Base-by-base conservation (phyloP, 2,113 vertebrate genomes). In the Plecotus auritus region DNA sequence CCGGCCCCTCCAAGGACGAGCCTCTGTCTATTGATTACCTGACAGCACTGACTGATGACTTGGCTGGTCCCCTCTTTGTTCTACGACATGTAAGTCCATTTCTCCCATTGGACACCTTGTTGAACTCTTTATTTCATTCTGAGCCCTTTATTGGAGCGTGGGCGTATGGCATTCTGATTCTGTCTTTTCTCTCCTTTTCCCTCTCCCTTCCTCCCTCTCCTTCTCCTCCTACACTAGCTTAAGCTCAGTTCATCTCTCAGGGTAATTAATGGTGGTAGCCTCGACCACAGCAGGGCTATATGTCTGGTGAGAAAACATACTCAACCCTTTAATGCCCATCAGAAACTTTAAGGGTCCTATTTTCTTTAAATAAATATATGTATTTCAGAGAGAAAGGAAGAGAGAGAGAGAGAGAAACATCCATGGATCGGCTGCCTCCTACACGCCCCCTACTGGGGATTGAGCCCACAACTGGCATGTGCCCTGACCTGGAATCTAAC, bases 291-390 rank as follows among this genome's bases (percentile, higher is more conserved):
- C 20, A 56, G n/a, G 10, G 61, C 20, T 45, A 26, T 32, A 18
- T 28, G 12, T 61, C 42, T 80, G 9, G 14, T n/a, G 20, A 73
- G 85, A 72, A 73, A 42, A 8, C 9, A 32, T 32, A 3, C n/a
- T 45, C 80, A 30, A 64, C 17, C 18, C 10, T 78, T 28, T 14
- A 54, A 78, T n/a, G 61, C 30, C 22, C 80, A 42, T 0, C 1
- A 0, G 0, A 88, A 64, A 76, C 47, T 93, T n/a, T 45, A 51
- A 22, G 30, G 37, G 10, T 0, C 20, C 69, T 23, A 61, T 61
- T 85, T 94, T 64, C n/a, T 56, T 56, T 56, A 22, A 56, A 23
- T 56, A 54, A 54, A 20, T 22, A 56, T 22, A 56, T 8, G 7
- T 56, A 56, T 56, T 56, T 56, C 54, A 22, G 54, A 22, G 14